Evolutionary conservation across 2,888 invertebrate species (phyloP).

Genomic region (Phortica okadai): DNA sequence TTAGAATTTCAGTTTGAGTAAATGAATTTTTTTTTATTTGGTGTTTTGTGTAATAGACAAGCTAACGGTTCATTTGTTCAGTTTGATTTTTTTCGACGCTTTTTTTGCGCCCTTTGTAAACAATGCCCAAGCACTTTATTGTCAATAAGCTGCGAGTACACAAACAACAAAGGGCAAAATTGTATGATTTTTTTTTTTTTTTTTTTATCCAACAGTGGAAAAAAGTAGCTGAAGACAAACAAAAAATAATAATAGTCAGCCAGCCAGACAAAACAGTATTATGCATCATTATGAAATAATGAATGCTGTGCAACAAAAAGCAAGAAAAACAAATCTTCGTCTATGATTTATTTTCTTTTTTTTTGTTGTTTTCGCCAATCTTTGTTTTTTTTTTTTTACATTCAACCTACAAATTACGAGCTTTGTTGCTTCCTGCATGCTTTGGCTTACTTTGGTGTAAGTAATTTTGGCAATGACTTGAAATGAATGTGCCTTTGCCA

Average conservation of each 20-base stretch:
- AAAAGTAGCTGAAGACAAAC: neutral
- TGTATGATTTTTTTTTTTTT: neutral
- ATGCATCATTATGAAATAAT: constrained; percentile 14
- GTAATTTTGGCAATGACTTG: constrained; percentile 12
- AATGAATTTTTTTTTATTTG: neutral
- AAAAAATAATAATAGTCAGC: neutral
- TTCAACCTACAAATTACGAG: constrained; percentile 48
- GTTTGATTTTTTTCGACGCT: neutral
- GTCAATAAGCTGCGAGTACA: neutral
- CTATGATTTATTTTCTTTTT: neutral
- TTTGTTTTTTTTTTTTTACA: constrained; percentile 58
- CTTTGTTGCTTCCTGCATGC: constrained; percentile 19
- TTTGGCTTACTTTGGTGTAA: neutral
- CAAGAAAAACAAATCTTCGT: neutral
- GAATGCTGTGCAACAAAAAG: neutral
- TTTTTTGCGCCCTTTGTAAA: neutral
- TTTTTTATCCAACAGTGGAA: neutral
- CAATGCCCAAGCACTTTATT: neutral
- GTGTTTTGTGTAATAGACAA: neutral
- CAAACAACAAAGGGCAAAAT: neutral
- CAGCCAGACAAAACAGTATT: constrained; percentile 1
- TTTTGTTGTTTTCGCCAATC: constrained; percentile 65
- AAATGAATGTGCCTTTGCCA: neutral
- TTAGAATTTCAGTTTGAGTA: constrained; percentile 3
- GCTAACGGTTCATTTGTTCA: constrained; percentile 11